These are phyloP conservation scores for Pimpla rufipes DNA, from an alignment of 2,888 invertebrate genomes.

Conservation along the genomic window DNA sequence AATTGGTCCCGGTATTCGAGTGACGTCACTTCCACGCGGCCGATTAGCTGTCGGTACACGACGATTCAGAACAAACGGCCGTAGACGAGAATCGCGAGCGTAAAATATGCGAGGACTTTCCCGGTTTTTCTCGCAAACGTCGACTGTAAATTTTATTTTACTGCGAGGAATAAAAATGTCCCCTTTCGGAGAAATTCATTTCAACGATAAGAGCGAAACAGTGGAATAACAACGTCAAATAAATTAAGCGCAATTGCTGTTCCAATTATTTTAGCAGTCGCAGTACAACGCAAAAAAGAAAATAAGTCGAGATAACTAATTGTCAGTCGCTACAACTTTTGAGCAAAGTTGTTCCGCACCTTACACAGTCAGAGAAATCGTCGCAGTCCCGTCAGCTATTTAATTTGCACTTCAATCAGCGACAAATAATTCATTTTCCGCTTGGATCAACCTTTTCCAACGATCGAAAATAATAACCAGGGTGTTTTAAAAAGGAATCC, in stretches of 20 bases:
- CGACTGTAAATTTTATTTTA: constrained; percentile 11
- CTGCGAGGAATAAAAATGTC: background rate
- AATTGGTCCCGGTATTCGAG: constrained; percentile 41
- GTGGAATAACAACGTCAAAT: background rate
- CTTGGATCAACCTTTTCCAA: too few species aligned
- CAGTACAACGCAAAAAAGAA: too few species aligned
- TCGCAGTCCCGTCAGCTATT: background rate
- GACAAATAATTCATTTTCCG: too few species aligned
- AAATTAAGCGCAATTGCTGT: background rate
- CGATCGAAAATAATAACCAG: too few species aligned
- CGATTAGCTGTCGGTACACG: constrained; percentile 8
- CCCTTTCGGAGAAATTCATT: background rate
- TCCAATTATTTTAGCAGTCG: too few species aligned
- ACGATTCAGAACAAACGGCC: constrained; percentile 9
- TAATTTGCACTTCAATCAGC: too few species aligned
- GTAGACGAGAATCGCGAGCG: background rate
- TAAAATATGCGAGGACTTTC: constrained; percentile 17
- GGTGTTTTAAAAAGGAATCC: too few species aligned
- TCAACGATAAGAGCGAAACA: background rate
- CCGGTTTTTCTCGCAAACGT: background rate
- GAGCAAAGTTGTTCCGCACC: too few species aligned
- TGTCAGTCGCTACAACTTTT: too few species aligned
- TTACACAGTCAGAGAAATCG: too few species aligned
- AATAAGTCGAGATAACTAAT: too few species aligned
- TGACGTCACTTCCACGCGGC: constrained; percentile 9